A percentile compares a stretch with the other conserved stretches of the same genome.
These are phyloP conservation scores for Stenurella melanura DNA, from an alignment of 2,888 invertebrate species.

Conservation along the genomic window DNA sequence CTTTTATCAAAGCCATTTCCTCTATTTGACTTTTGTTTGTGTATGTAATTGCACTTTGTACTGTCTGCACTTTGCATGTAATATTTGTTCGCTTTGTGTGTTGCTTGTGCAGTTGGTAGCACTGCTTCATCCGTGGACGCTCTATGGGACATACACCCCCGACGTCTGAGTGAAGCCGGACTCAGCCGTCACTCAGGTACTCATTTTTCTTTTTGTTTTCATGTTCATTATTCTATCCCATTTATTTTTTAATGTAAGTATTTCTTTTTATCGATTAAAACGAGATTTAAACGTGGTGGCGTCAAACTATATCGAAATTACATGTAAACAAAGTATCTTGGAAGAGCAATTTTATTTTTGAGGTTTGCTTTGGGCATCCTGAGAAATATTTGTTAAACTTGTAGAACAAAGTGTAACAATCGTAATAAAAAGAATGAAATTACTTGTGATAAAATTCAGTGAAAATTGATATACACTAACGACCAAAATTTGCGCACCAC, in stretches of 20 bases:
- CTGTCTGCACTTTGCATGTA: conserved; percentile 47
- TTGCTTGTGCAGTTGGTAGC: conserved; percentile 75
- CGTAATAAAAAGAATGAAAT: too few relatives aligned
- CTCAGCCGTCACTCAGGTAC: conserved; percentile 85
- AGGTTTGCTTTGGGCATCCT: too few relatives aligned
- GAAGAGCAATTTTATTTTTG: too few relatives aligned
- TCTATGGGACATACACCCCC: conserved; percentile 83
- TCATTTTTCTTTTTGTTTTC: conserved; percentile 26
- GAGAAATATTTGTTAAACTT: too few relatives aligned
- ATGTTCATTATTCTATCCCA: background rate
- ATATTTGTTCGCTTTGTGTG: conserved; percentile 61
- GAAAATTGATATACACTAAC: too few relatives aligned
- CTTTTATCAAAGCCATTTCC: background rate
- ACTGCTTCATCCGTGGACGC: conserved; percentile 82
- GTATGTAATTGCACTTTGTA: conserved; percentile 21
- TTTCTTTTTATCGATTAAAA: background rate
- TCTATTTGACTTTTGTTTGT: conserved; percentile 19
- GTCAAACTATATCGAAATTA: too few relatives aligned
- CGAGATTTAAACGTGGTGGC: too few relatives aligned
- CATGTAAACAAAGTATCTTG: too few relatives aligned
- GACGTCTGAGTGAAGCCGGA: conserved; percentile 85
- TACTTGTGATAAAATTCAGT: too few relatives aligned
- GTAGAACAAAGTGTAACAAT: too few relatives aligned
- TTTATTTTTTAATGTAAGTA: background rate
- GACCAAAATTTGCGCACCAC: too few relatives aligned